Evolutionary conservation across 2,888 invertebrate genomes (phyloP).

Genomic region (Philereme transversata): DNA sequence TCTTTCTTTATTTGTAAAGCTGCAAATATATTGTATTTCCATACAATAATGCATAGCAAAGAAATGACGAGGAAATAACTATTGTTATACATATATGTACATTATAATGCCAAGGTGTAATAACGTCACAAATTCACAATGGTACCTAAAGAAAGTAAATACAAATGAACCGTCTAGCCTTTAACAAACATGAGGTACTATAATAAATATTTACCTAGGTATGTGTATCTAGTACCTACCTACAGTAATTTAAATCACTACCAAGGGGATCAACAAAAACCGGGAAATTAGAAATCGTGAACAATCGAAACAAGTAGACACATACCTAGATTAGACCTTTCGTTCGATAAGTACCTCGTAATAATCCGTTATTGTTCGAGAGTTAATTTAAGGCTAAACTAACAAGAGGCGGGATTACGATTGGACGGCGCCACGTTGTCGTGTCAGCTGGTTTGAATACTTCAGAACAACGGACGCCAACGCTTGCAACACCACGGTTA

Average conservation of each 20-base stretch:
- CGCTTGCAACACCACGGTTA: slow-evolving; percentile 65
- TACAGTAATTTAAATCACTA: too few relatives aligned
- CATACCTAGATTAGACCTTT: too few relatives aligned
- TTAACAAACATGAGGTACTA: too few relatives aligned
- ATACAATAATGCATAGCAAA: slow-evolving; percentile 19
- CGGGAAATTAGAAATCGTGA: too few relatives aligned
- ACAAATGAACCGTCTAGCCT: background rate
- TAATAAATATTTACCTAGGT: too few relatives aligned
- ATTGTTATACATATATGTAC: background rate
- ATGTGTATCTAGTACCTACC: too few relatives aligned
- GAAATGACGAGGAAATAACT: slow-evolving; percentile 25
- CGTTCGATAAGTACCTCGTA: background rate
- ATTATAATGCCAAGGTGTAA: background rate
- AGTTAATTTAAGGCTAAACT: slow-evolving; percentile 4
- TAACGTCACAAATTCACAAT: background rate
- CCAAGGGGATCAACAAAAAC: too few relatives aligned
- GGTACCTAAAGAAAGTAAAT: background rate
- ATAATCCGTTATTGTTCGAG: slow-evolving; percentile 9
- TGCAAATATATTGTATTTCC: slow-evolving; percentile 23
- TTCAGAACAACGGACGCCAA: slow-evolving; percentile 66
- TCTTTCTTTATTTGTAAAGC: slow-evolving; percentile 28
- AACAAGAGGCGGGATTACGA: slow-evolving; percentile 41
- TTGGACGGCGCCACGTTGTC: slow-evolving; percentile 54
- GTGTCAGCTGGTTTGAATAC: slow-evolving; percentile 62
- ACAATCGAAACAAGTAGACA: too few relatives aligned